Evolutionary conservation across 2,888 invertebrate species (phyloP), one percentile per base, ranked within the genome.

Genomic region (Oligia strigilis): DNA sequence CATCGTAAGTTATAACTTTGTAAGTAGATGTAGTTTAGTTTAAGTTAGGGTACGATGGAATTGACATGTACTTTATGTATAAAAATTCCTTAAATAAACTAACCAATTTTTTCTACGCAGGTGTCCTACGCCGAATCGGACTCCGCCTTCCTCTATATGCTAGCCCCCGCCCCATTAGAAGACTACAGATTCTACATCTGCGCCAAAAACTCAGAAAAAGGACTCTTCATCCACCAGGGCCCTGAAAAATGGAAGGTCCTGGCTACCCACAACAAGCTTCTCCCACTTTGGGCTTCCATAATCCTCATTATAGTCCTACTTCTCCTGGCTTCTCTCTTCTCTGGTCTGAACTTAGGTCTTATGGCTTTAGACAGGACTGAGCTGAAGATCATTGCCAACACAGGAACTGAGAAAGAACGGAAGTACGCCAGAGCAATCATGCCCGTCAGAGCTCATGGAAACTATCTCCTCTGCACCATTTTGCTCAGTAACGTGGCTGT

Each of bases 291-390:
- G 99, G 97, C 98, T 0, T 98, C 98, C 70, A 97, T 99, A 52
- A 90, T 98, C 23, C 97, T 99, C 17, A 98, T 99, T 82, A 91
- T 98, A 5, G 94, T 97, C 0, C 98, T 99, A 70, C 97, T 99
- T 43, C 95, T 97, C 88, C 98, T 99, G 90, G 99, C 99, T 0
- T 99, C 99, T 0, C 97, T 99, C 0, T 99, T 99, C 96, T 99
- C 99, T 81, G 99, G 99, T 1, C 97, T 99, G 14, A 99, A 99
- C 95, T 97, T 99, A 73, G 99, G 99, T 69, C 97, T 99, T 23
- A 99, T 99, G 99, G 98, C 99, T 0, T 95, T 99, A 91, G 99
- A 99, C 93, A 98, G 98, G 90, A 99, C 99, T 0, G 99, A 99
- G 93, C 94, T 99, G 92, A 99, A 99, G 97, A 99, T 99, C 90